These are phyloP conservation scores for Eucriotettix oculatus DNA, from an alignment of 2,888 invertebrate species.

Conservation along the genomic window DNA sequence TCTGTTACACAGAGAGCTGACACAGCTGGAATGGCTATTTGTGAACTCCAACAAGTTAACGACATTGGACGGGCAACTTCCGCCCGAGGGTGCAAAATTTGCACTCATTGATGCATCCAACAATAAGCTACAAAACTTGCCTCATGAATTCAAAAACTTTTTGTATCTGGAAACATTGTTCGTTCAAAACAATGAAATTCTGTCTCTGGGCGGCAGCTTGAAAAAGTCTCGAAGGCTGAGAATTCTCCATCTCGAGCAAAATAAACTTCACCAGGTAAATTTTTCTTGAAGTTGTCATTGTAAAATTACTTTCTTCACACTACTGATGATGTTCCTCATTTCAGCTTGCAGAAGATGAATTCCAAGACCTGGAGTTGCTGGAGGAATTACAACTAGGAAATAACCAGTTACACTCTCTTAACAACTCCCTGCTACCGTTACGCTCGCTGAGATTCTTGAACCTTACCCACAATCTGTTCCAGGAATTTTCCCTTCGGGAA, in stretches of 20 bases:
- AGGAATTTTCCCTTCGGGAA: slow-evolving; percentile 65
- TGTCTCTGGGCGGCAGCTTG: slow-evolving; percentile 51
- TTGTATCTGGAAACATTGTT: slow-evolving; percentile 52
- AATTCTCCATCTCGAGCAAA: slow-evolving; percentile 51
- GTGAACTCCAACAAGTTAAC: slow-evolving; percentile 61
- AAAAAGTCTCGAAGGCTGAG: slow-evolving; percentile 48
- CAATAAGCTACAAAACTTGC: slow-evolving; percentile 52
- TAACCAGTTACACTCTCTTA: slow-evolving; percentile 53
- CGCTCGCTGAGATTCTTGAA: slow-evolving; percentile 50
- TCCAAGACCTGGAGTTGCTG: slow-evolving; percentile 48
- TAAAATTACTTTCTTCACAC: neutral
- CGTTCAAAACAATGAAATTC: slow-evolving; percentile 54
- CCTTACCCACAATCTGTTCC: slow-evolving; percentile 55
- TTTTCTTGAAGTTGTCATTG: neutral
- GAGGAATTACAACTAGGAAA: slow-evolving; percentile 54
- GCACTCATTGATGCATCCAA: slow-evolving; percentile 54
- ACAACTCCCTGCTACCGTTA: slow-evolving; percentile 53
- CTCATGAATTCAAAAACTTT: slow-evolving; percentile 51
- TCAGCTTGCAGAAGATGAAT: slow-evolving; percentile 58
- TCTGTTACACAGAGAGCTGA: slow-evolving; percentile 33
- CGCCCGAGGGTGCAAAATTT: slow-evolving; percentile 44
- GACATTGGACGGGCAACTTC: slow-evolving; percentile 58
- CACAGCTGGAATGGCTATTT: slow-evolving; percentile 59
- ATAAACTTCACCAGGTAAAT: slow-evolving; percentile 54
- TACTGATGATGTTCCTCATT: slow-evolving; percentile 8